Evolutionary conservation across 2,888 invertebrate species (phyloP), one percentile per base, ranked within the genome.

Genomic region (Papilio demoleus): DNA sequence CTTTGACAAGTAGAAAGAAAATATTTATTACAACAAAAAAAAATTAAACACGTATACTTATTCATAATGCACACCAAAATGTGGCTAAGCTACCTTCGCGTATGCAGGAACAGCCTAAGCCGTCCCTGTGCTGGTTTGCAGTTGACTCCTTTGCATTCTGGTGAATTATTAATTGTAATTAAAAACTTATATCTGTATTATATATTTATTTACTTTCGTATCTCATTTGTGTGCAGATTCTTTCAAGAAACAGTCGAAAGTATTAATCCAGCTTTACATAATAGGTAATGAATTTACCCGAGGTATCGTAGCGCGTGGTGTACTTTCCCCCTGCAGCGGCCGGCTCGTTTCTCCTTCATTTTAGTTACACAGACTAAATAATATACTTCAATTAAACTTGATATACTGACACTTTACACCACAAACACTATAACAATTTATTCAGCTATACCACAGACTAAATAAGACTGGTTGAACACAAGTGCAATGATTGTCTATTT

Each of bases 251-350:
- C 50, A 27, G 19, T 50, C n/a, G 27, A 27, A 27, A 24, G 17
- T 56, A 56, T 36, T 59, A 14, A 19, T 38, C 38, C 14, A 59
- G 31, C 42, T 12, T 62, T 62, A 62, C 62, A 56, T 38, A 68
- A 62, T 64, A 68, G 68, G 68, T 40, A 59, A 66, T 59, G 66
- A 34, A 68, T 75, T 84, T 82, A 91, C 91, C 90, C 87, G 74
- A 90, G 78, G 74, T 78, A 88, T 71, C 86, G 84, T 61, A 88
- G 74, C 62, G 88, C 72, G 76, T 91, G 89, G 73, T 89, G 87
- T 72, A 87, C 75, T 77, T 88, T 90, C 42, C 90, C 88, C 72
- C 78, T 84, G 76, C 90, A 90, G 71, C 78, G 74, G 45, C 74
- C 63, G 65, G 70, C 53, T 63, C 72, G 72, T 59, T 76, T 79